These are phyloP conservation scores for Ceratotherium simum DNA, from an alignment of 2,113 vertebrate genomes.

Conservation along the genomic window DNA sequence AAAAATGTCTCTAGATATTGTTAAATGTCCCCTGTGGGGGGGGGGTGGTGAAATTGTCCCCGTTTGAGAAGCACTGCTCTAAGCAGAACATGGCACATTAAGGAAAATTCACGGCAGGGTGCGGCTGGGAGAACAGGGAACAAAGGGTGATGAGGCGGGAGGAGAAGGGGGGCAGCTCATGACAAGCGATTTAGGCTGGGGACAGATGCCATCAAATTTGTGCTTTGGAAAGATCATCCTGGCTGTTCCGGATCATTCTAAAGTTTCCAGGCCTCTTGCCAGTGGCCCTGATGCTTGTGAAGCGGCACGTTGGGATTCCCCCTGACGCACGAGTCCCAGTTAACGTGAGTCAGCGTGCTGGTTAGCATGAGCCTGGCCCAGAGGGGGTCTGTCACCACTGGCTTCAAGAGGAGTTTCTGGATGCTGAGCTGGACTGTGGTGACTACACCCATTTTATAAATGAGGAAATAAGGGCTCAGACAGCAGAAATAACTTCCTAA, in stretches of 20 bases:
- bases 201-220: not conserved
- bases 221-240: not conserved
- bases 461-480: not conserved
- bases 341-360: not conserved
- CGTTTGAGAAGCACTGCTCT: not conserved
- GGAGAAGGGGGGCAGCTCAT: not conserved
- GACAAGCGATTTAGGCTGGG: not conserved
- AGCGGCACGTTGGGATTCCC: fast-evolving
- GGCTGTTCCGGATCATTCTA: not conserved
- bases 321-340: not conserved
- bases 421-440: not conserved
- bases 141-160: not conserved
- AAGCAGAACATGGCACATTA: not conserved
- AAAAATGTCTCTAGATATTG: not conserved
- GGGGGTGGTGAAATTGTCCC: fast-evolving
- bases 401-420: not conserved
- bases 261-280: not conserved
- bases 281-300: not conserved
- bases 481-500: not conserved
- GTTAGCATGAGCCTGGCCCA: not conserved
- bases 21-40: too few relatives aligned
- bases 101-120: not conserved
- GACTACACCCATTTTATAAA: not conserved
- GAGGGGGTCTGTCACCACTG: not conserved
- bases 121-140: too few relatives aligned